Conservation (phyloP, 1,140 invertebrate species). For the Leptestheria dahalacensis region DNA sequence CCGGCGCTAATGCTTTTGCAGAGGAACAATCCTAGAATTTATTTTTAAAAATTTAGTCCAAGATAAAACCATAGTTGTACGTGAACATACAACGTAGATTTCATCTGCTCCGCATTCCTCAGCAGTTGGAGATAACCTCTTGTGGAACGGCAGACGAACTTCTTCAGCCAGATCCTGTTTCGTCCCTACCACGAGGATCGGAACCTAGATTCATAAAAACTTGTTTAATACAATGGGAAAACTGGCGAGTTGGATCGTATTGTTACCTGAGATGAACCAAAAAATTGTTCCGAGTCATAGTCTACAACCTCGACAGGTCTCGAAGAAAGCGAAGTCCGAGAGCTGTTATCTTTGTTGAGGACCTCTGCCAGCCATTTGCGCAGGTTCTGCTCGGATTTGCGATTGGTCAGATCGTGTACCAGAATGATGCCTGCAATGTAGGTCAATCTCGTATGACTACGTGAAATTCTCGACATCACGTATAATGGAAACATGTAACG, state of each 20-base stretch:
- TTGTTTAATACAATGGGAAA: neutral
- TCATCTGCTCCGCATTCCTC: conserved; percentile 88
- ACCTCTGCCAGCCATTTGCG: conserved; percentile 86
- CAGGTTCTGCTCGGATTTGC: conserved; percentile 86
- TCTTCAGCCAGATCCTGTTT: conserved; percentile 72
- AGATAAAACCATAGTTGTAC: neutral
- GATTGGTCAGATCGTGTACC: conserved; percentile 90
- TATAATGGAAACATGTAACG: too few relatives aligned
- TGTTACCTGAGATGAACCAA: conserved; percentile 52
- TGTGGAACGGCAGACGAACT: conserved; percentile 41
- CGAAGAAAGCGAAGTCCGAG: conserved; percentile 1
- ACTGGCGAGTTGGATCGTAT: neutral
- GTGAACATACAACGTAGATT: conserved; percentile 51
- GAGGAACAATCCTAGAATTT: conserved; percentile 53
- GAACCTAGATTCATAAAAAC: conserved; percentile 43
- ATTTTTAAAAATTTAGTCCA: conserved; percentile 14
- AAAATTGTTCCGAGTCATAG: conserved; percentile 82
- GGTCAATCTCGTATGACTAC: too few relatives aligned
- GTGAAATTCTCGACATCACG: neutral
- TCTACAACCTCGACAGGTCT: conserved; percentile 34
- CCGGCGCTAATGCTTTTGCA: conserved; percentile 68
- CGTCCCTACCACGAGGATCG: conserved; percentile 83
- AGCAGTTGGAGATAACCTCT: conserved; percentile 56
- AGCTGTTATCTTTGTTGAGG: conserved; percentile 44
- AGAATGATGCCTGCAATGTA: conserved; percentile 67